Evolutionary conservation across 2,888 invertebrate species (phyloP).

Genomic region (Adelognathus sp.): DNA sequence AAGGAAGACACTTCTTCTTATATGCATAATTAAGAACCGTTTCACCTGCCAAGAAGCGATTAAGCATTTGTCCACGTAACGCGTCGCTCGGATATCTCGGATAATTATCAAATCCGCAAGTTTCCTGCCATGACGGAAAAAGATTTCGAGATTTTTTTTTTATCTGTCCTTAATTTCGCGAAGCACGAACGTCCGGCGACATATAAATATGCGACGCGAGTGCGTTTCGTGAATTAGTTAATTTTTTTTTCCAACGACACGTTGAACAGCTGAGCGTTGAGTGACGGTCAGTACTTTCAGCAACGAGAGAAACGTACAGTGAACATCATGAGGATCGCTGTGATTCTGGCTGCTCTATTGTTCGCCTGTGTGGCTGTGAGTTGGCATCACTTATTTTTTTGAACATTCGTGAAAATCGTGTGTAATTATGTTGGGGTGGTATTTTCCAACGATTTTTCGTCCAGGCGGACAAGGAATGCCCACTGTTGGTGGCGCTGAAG

Average conservation of each 20-base stretch:
- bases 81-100: neutral
- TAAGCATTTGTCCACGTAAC: neutral
- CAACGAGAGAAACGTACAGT: neutral
- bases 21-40: too few relatives aligned
- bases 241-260: neutral
- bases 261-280: neutral
- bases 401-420: neutral
- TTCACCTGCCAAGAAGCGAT: too few relatives aligned
- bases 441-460: too few relatives aligned
- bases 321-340: neutral
- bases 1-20: too few relatives aligned
- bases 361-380: neutral
- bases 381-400: neutral
- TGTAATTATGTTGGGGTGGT: too few relatives aligned
- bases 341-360: neutral
- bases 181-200: neutral
- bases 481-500: too few relatives aligned
- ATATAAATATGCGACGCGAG: neutral
- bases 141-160: neutral
- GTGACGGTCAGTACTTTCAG: neutral
- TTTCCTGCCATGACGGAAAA: neutral
- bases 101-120: neutral
- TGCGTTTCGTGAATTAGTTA: neutral
- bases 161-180: neutral
- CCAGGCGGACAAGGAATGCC: too few relatives aligned